Evolutionary conservation across 2,113 vertebrate species (phyloP), one percentile per base, ranked within the genome.

Genomic region (Muscicapa adusta): DNA sequence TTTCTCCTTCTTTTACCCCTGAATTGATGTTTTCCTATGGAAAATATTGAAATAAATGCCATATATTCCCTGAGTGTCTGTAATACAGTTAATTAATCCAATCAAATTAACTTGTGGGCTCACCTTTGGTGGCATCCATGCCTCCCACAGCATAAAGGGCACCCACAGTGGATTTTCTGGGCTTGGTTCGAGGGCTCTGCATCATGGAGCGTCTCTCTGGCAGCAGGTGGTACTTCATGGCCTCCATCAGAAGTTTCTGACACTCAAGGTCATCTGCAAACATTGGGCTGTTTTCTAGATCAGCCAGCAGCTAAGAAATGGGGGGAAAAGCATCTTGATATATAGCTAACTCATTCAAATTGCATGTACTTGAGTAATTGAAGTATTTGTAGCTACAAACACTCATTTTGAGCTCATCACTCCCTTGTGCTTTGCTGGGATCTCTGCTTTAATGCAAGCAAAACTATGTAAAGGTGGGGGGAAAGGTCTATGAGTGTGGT

Each of bases 221-320:
- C 71, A 99, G 96, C 8, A 99, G 98, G 80, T 99, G 99, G 74
- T 99, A 99, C 88, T 99, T 99, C 99, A 99, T 99, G 58, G 99
- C 99, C 97, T 99, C 99, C 98, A 99, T 99, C 14, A 99, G 97
- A 12, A 99, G 98, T 53, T 99, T 99, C 95, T 99, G 99, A 89
- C 99, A 99, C 89, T 99, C 99, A 65, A 99, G 97, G 88, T 99
- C 98, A 9, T 98, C 98, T 45, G 98, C 98, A 97, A 99, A 99
- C 98, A 99, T 99, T 53, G 99, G 98, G 85, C 99, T 99, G 74
- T 99, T 99, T 97, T 99, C 99, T 87, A 99, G 97, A 96, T 99
- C 99, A 47, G 99, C 99, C 80, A 99, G 98, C 42, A 99, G 98
- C 99, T 99, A 81, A 73, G 96, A 94, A 85, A 91, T 17, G 56